These are phyloP conservation scores for Eublepharis macularius DNA, from an alignment of 2,113 vertebrate species.

Conservation along the genomic window DNA sequence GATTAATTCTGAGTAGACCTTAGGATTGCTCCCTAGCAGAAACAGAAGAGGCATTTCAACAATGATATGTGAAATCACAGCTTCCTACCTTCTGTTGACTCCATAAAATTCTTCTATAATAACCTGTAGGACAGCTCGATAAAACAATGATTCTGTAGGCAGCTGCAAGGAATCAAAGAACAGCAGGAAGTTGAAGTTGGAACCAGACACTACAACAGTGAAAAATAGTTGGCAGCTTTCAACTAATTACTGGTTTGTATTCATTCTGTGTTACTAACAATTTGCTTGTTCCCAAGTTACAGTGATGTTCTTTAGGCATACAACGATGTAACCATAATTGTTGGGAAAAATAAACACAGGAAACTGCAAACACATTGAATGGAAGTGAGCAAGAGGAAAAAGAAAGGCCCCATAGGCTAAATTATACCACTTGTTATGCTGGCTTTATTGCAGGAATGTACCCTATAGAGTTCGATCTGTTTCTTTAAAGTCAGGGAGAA, in stretches of 20 bases:
- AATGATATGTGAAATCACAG: conserved; percentile 40
- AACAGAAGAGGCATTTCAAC: conserved; percentile 1
- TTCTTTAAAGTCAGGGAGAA: conserved; percentile 16
- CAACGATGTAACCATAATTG: conserved; percentile 28
- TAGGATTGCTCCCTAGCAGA: not conserved
- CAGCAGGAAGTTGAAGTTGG: conserved; percentile 45
- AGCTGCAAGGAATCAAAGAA: conserved; percentile 79
- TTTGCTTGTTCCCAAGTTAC: conserved; percentile 44
- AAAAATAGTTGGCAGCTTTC: conserved; percentile 1
- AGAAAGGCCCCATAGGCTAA: not conserved
- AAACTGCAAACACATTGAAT: conserved; percentile 22
- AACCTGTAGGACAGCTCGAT: conserved; percentile 93
- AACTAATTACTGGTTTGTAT: conserved; percentile 22
- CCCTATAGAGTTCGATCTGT: not conserved
- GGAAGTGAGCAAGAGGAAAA: not conserved
- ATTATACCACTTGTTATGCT: conserved; percentile 31
- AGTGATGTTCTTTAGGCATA: conserved; percentile 24
- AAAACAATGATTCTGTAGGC: conserved; percentile 93
- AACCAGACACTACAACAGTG: conserved; percentile 32
- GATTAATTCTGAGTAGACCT: no score
- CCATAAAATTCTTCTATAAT: conserved; percentile 91
- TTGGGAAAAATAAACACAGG: conserved; percentile 16
- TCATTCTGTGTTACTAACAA: conserved; percentile 20
- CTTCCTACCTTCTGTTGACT: conserved; percentile 86
- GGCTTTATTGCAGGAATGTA: conserved; percentile 28